Percentiles rank a stretch among this genome's conserved stretches.
These are phyloP conservation scores for Thereuonema tuberculata DNA, from an alignment of 1,140 invertebrate species.

Conservation along the genomic window DNA sequence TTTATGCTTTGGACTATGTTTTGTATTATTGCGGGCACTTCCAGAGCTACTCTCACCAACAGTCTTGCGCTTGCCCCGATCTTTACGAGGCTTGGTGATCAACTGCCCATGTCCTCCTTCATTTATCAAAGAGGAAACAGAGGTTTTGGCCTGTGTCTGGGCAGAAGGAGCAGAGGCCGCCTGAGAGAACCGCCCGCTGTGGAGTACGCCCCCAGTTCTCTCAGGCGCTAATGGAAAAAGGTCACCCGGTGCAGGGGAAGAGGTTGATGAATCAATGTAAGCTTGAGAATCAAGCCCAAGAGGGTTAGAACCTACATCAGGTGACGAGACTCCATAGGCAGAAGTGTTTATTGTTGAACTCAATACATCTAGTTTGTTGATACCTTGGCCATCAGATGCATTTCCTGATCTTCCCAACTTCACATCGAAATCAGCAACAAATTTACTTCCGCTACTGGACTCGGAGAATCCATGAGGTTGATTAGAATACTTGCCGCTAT, in stretches of 20 bases:
- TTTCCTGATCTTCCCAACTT: not conserved
- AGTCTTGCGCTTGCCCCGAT: conserved; percentile 18
- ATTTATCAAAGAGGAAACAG: not conserved
- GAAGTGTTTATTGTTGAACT: not conserved
- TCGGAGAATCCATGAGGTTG: not conserved
- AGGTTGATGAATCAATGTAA: conserved; percentile 1
- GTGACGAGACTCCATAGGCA: not conserved
- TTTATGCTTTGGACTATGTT: conserved; percentile 32
- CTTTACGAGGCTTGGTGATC: conserved; percentile 16
- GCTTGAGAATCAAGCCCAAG: conserved; percentile 1
- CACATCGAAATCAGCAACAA: conserved; percentile 10
- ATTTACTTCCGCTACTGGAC: conserved; percentile 1
- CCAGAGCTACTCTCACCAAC: conserved; percentile 12
- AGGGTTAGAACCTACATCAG: not conserved
- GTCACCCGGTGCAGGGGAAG: conserved; percentile 1
- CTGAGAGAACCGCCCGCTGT: not conserved
- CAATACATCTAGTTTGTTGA: conserved; percentile 2
- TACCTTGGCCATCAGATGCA: not conserved
- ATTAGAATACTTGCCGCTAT: conserved; percentile 4
- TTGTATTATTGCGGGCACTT: conserved; percentile 20
- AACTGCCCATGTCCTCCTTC: not conserved
- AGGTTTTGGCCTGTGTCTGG: no score
- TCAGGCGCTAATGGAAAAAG: not conserved
- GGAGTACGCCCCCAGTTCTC: not conserved
- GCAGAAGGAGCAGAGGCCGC: not conserved